Evolutionary conservation across 2,888 invertebrate genomes (phyloP), one percentile per base, ranked within the genome.

Genomic region (Anarsia innoxiella): DNA sequence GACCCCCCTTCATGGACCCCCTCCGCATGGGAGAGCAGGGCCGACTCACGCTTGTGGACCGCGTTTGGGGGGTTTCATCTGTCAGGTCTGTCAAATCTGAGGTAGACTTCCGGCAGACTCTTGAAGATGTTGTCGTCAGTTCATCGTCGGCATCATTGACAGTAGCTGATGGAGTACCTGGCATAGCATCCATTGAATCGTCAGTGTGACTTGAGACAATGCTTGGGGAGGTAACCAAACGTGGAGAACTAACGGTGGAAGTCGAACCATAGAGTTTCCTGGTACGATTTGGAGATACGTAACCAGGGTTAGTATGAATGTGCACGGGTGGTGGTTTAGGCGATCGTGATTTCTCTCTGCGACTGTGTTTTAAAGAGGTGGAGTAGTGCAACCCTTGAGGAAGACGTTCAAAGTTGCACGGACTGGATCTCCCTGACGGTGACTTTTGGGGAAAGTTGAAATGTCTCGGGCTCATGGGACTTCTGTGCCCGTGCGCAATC

Each of bases 91-190:
- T 84, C 49, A 93, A 75, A 74, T 93, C 93, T 12, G 93, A 93
- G 1, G 93, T 93, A 0, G 93, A 93, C 56, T 91, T 92, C 34
- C 92, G 85, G 48, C 89, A 90, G 26, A 88, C 78, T 34, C 85
- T 66, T 0, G 82, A 82, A 0, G 80, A 78, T 1, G 71, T 82
- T 1, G 77, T 72, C 1, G 78, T 82, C 3, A 80, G 82, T 28
- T 86, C 82, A 26, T 84, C 84, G 27, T 78, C 82, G 1, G 83
- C 84, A 30, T 79, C 78, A 13, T 80, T 70, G 10, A 78, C 53
- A 1, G 70, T 55, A 0, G 75, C 79, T 1, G 79, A 78, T 0
- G 82, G 80, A 0, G 84, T 80, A 1, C 68, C 74, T 0, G 75
- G 78, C 61, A 78, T 73, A 0, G 74, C 74, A 40, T 83, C 83